Evolutionary conservation across 2,888 invertebrate species (phyloP).

Genomic region (Ophraella communa): DNA sequence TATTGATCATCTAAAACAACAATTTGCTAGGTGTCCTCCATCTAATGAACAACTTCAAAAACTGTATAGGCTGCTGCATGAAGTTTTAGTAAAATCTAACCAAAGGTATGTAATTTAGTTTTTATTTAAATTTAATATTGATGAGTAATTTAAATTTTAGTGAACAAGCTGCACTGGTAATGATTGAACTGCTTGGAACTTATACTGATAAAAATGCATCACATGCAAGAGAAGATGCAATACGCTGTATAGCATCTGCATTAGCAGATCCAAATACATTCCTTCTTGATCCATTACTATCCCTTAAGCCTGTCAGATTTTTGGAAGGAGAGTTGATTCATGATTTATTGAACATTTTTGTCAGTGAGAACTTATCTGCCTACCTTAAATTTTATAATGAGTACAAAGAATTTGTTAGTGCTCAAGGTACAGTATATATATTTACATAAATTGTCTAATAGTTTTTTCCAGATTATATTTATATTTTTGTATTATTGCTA

Average conservation of each 20-base stretch:
- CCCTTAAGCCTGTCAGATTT: conserved; percentile 93
- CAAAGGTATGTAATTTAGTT: conserved; percentile 68
- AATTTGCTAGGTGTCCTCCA: conserved; percentile 80
- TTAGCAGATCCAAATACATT: conserved; percentile 95
- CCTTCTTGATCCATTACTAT: conserved; percentile 90
- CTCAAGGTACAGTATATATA: conserved; percentile 63
- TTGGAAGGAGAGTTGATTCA: conserved; percentile 95
- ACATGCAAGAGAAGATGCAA: conserved; percentile 95
- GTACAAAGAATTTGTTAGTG: conserved; percentile 89
- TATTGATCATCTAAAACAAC: conserved; percentile 81
- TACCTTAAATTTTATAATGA: conserved; percentile 92
- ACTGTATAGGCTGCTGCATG: conserved; percentile 85
- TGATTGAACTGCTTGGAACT: conserved; percentile 95
- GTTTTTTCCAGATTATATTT: background rate
- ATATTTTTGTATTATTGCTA: background rate
- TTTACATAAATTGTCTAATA: background rate
- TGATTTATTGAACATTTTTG: conserved; percentile 92
- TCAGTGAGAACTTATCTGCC: conserved; percentile 90
- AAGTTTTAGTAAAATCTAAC: conserved; percentile 85
- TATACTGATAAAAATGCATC: conserved; percentile 98
- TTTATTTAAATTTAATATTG: background rate
- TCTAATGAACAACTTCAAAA: conserved; percentile 92
- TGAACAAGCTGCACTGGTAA: conserved; percentile 92
- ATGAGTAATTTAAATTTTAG: conserved; percentile 60
- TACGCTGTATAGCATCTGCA: conserved; percentile 93